Conservation (phyloP, 2,113 vertebrate species). For the Alosa alosa region DNA sequence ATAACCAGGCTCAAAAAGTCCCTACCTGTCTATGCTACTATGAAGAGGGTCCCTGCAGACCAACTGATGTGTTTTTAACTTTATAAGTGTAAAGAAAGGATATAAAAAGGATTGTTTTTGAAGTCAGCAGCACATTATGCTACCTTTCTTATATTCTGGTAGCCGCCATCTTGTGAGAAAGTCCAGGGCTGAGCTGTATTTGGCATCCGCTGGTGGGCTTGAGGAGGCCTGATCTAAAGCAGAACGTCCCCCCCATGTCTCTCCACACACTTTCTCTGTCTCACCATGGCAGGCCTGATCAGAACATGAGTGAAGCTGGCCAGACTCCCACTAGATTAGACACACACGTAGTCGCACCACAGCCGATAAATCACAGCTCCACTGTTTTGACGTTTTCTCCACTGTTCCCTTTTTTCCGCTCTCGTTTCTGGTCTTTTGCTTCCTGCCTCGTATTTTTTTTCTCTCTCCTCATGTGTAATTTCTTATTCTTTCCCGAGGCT, state of each 20-base stretch:
- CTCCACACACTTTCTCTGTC: conserved; percentile 46
- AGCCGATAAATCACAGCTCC: conserved; percentile 54
- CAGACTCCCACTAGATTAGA: conserved; percentile 47
- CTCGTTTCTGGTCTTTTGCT: conserved; percentile 32
- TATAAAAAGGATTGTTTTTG: no score
- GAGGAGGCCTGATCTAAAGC: conserved; percentile 56
- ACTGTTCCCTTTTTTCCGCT: conserved; percentile 54
- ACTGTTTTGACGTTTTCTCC: conserved; percentile 57
- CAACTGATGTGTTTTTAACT: no score
- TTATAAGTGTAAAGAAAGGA: no score
- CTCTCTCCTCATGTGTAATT: conserved; percentile 22
- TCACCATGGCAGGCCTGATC: conserved; percentile 60
- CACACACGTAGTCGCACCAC: conserved; percentile 35
- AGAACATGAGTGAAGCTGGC: conserved; percentile 53
- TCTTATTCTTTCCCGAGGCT: conserved; percentile 54
- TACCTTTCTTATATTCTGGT: no score
- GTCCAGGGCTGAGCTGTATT: conserved; percentile 43
- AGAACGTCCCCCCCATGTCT: conserved; percentile 50
- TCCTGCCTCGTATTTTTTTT: conserved; percentile 34
- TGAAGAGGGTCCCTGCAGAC: no score
- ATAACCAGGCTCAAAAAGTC: no score
- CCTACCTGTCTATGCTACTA: no score
- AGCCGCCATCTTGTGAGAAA: no score
- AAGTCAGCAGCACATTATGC: no score
- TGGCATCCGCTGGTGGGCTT: conserved; percentile 28